phyloP scores from a whole-genome alignment of 2,113 vertebrate genomes.

The Caranx ignobilis region DNA sequence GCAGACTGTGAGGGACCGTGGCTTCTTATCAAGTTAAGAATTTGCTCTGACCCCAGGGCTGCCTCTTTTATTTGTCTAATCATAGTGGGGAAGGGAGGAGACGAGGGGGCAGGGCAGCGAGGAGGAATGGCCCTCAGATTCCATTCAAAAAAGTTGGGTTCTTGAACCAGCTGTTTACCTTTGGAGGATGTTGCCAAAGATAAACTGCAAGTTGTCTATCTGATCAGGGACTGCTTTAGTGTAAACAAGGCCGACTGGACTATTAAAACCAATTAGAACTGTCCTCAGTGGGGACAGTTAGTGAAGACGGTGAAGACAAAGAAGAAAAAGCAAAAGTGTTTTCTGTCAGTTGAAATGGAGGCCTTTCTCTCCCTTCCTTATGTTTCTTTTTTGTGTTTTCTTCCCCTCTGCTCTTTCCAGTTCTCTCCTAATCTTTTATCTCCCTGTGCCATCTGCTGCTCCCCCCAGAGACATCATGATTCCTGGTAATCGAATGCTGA shows the following conservation, averaged over 20 bases:
- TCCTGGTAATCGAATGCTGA: constrained; percentile 99
- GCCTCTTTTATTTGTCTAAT: constrained; percentile 79
- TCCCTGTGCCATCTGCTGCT: constrained; percentile 57
- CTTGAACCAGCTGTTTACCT: constrained; percentile 82
- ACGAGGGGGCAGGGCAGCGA: constrained; percentile 36
- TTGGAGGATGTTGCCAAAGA: constrained; percentile 82
- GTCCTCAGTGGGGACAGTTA: constrained; percentile 39
- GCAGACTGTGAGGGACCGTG: constrained; percentile 58
- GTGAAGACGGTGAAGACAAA: constrained; percentile 4
- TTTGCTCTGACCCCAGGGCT: constrained; percentile 76
- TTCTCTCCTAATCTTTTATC: constrained; percentile 60
- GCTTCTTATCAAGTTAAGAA: constrained; percentile 77
- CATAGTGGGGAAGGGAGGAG: constrained; percentile 61
- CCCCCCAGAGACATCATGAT: constrained; percentile 98
- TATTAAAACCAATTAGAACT: constrained; percentile 79
- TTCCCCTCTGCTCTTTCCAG: background rate
- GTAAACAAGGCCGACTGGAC: constrained; percentile 84
- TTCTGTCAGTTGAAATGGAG: constrained; percentile 9
- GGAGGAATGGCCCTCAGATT: constrained; percentile 63
- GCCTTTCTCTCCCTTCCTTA: constrained; percentile 40
- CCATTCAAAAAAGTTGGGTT: constrained; percentile 70
- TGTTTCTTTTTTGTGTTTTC: constrained; percentile 61
- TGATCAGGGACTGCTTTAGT: constrained; percentile 85
- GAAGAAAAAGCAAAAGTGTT: background rate
- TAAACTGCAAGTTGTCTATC: constrained; percentile 85